phyloP scores from a whole-genome alignment of 1,140 invertebrate species.

The Heliconius himera region DNA sequence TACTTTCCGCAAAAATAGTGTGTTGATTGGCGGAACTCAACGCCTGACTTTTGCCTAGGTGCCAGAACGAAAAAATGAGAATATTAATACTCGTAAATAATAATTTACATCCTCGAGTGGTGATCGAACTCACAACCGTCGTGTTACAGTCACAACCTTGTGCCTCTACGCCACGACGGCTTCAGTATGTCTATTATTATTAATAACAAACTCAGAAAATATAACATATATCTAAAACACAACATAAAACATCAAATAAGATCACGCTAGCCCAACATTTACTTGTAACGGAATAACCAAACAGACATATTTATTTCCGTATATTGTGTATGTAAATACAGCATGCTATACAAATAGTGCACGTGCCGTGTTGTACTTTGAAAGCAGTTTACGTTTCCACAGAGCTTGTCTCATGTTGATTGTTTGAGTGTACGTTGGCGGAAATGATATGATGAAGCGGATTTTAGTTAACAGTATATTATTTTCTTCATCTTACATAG shows the following conservation, averaged over 20 bases:
- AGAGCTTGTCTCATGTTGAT: conserved; percentile 41
- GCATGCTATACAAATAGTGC: conserved; percentile 20
- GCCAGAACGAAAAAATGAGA: too few species aligned
- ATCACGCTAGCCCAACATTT: background rate
- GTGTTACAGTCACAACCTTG: too few species aligned
- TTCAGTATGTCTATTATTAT: too few species aligned
- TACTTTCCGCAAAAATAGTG: too few species aligned
- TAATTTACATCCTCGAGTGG: too few species aligned
- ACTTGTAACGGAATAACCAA: conserved; percentile 3
- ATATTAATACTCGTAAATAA: too few species aligned
- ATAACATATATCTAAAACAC: background rate
- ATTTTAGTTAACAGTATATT: background rate
- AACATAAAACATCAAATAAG: background rate
- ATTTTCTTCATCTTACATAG: background rate
- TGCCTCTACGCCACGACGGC: too few species aligned
- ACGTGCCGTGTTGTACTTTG: conserved; percentile 38
- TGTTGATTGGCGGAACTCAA: too few species aligned
- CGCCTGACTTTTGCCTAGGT: too few species aligned
- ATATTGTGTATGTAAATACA: background rate
- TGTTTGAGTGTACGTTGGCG: conserved; percentile 16
- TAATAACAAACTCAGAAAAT: too few species aligned
- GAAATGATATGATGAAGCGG: conserved; percentile 22
- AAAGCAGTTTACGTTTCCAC: conserved; percentile 48
- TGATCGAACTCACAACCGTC: too few species aligned
- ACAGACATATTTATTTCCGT: conserved; percentile 4